phyloP scores from a whole-genome alignment of 30 jellyfish, hydroid and myxozoan species.

The Nemopilema nomurai region DNA sequence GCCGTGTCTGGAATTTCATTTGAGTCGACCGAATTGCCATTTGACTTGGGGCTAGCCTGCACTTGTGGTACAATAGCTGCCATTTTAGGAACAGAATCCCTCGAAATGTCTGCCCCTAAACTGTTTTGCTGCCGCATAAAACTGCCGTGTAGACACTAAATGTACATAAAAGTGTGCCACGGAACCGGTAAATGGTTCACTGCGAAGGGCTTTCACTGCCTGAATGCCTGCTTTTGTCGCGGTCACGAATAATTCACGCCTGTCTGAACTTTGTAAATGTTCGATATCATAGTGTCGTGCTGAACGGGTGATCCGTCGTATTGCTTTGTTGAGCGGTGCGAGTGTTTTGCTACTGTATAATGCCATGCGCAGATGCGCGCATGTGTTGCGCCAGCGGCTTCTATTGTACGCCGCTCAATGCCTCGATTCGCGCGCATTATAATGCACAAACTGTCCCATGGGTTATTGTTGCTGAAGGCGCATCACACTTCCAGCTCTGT shows the following conservation, averaged over 20 bases:
- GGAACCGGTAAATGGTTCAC: slow-evolving; percentile 50
- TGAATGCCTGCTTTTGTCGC: slow-evolving; percentile 84
- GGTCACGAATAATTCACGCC: slow-evolving; percentile 77
- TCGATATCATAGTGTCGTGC: slow-evolving; percentile 70
- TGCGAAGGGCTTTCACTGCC: slow-evolving; percentile 61
- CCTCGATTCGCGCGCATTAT: slow-evolving; percentile 75
- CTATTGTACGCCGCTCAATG: slow-evolving; percentile 74
- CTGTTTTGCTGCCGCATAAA: slow-evolving; percentile 66
- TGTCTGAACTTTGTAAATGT: slow-evolving; percentile 67
- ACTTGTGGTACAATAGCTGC: slow-evolving; percentile 70
- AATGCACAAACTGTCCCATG: slow-evolving; percentile 31
- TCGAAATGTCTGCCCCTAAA: slow-evolving; percentile 57
- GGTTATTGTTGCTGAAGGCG: slow-evolving; percentile 34
- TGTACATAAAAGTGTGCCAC: slow-evolving; percentile 41
- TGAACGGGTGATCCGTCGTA: slow-evolving; percentile 63
- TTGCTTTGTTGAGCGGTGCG: slow-evolving; percentile 64
- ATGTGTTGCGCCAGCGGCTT: slow-evolving; percentile 92
- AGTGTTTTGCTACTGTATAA: slow-evolving; percentile 81
- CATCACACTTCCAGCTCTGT: background rate
- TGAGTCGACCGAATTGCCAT: slow-evolving; percentile 53
- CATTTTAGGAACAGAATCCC: slow-evolving; percentile 69
- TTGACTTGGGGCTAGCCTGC: slow-evolving; percentile 72
- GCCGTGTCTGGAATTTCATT: slow-evolving; percentile 62
- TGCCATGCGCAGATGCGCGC: slow-evolving; percentile 92
- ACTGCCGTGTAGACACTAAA: slow-evolving; percentile 54